Conservation (phyloP, 2,797 vertebrate genomes). For the Mionectes olivaceus region DNA sequence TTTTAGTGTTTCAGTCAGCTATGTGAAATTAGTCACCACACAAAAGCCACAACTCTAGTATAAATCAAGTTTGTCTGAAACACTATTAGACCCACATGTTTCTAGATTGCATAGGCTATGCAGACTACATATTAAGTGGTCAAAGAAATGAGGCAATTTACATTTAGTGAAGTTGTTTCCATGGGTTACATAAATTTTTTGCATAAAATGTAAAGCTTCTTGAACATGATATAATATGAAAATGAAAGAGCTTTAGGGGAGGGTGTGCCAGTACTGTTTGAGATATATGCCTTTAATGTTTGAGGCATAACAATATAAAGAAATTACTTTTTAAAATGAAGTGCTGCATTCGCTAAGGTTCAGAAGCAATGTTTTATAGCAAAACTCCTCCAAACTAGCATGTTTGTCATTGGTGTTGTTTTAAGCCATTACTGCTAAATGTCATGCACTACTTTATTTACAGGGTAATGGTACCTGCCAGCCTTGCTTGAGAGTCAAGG, state of each 20-base stretch:
- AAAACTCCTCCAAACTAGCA: background rate
- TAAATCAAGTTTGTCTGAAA: background rate
- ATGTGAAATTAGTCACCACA: background rate
- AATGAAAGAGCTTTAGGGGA: background rate
- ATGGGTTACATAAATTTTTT: conserved; percentile 9
- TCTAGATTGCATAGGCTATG: background rate
- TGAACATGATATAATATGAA: background rate
- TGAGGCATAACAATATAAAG: background rate
- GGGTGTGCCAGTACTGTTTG: background rate
- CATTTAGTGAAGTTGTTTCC: background rate
- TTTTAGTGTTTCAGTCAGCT: background rate
- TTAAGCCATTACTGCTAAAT: background rate
- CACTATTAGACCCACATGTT: conserved; percentile 12
- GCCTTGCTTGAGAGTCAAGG: background rate
- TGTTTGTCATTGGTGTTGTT: background rate
- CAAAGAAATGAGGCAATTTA: conserved; percentile 23
- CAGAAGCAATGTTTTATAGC: background rate
- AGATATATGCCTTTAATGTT: background rate
- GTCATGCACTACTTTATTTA: background rate
- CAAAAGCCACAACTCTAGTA: background rate
- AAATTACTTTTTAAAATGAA: background rate
- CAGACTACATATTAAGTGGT: conserved; percentile 5
- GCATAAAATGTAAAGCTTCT: background rate
- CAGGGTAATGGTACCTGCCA: background rate
- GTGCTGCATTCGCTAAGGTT: background rate